These are phyloP conservation scores for Tanypteryx hageni DNA, from an alignment of 2,888 invertebrate genomes.

Conservation along the genomic window DNA sequence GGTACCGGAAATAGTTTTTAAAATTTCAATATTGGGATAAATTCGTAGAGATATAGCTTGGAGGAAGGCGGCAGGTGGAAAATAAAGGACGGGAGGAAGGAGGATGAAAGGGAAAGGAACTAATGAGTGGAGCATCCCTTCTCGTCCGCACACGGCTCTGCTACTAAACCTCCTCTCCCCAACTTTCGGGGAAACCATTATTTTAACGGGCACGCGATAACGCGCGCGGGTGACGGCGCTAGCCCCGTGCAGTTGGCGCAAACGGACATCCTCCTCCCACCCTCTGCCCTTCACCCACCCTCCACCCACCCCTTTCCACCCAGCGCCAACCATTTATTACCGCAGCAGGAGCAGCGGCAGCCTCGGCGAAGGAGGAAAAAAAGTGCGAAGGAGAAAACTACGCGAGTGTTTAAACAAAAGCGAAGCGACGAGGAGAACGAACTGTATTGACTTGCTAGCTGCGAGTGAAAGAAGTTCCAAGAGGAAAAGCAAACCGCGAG, in stretches of 20 bases:
- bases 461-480: not conserved
- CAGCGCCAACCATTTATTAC: not conserved
- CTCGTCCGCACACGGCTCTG: not conserved
- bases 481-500: not conserved
- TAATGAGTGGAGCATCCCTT: not conserved
- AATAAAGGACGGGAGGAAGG: not conserved
- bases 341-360: not conserved
- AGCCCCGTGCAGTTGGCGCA: slow-evolving; percentile 5
- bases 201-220: slow-evolving; percentile 10
- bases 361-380: not conserved
- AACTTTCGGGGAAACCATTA: slow-evolving; percentile 34
- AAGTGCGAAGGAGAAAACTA: not conserved
- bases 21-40: not conserved
- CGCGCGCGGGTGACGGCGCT: not conserved
- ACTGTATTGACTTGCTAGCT: slow-evolving; percentile 45
- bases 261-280: not conserved
- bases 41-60: not conserved
- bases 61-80: not conserved
- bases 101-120: not conserved
- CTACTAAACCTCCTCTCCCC: not conserved
- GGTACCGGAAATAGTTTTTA: not conserved
- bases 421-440: not conserved
- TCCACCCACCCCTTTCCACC: too few relatives aligned
- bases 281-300: not conserved
- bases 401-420: slow-evolving; percentile 49